phyloP scores from a whole-genome alignment of 2,113 vertebrate genomes.

The Furnarius figulus region DNA sequence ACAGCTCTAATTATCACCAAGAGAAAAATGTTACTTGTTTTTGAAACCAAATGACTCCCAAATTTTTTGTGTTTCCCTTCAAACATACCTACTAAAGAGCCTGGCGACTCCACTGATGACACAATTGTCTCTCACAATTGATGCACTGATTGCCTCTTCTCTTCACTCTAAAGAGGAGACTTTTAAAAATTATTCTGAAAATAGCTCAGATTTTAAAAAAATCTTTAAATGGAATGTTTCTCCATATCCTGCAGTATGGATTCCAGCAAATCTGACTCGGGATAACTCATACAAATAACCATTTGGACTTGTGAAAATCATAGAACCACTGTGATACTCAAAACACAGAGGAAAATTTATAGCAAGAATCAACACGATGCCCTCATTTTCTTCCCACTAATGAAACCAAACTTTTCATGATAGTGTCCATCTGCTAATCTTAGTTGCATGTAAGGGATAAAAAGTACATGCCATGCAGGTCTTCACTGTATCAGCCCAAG shows the following conservation, averaged over 20 bases:
- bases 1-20: background rate
- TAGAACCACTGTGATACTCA: background rate
- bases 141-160: background rate
- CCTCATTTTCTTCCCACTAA: background rate
- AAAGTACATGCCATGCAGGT: background rate
- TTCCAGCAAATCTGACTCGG: background rate
- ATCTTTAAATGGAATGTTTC: background rate
- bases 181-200: background rate
- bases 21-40: background rate
- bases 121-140: background rate
- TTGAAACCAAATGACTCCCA: background rate
- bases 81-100: background rate
- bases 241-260: background rate
- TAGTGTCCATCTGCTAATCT: fast-evolving
- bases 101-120: background rate
- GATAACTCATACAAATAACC: background rate
- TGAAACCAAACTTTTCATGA: background rate
- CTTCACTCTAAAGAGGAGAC: background rate
- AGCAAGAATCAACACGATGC: background rate
- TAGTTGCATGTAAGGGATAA: background rate
- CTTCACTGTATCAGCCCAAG: background rate
- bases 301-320: background rate
- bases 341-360: background rate
- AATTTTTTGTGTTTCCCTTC: background rate
- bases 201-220: background rate